phyloP scores from a whole-genome alignment of 2,888 invertebrate genomes.

The Apamea crenata region DNA sequence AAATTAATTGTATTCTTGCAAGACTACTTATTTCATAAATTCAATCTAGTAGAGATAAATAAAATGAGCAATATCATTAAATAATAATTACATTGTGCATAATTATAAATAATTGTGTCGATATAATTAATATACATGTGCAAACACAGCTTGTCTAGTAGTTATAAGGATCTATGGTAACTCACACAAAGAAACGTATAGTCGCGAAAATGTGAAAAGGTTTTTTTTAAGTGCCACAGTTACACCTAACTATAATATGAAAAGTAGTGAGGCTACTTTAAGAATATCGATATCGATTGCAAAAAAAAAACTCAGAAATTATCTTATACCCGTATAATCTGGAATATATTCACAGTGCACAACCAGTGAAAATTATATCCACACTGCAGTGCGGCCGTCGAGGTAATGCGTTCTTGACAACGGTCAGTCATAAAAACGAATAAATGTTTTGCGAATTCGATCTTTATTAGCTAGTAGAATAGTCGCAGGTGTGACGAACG shows the following conservation, averaged over 20 bases:
- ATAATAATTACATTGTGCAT: conserved; percentile 56
- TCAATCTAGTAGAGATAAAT: conserved; percentile 33
- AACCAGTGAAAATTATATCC: background rate
- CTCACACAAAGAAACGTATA: conserved; percentile 36
- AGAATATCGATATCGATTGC: background rate
- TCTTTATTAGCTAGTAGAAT: no score
- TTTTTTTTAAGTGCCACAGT: background rate
- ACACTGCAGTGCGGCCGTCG: background rate
- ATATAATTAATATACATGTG: conserved; percentile 51
- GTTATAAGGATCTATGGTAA: conserved; percentile 10
- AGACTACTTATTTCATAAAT: conserved; percentile 20
- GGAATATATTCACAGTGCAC: conserved; percentile 1
- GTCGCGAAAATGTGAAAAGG: background rate
- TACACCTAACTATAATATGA: background rate
- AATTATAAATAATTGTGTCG: conserved; percentile 53
- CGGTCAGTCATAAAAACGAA: background rate
- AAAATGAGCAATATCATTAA: conserved; percentile 56
- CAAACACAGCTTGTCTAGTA: conserved; percentile 40
- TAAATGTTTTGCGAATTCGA: no score
- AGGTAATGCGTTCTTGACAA: background rate
- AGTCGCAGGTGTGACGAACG: background rate
- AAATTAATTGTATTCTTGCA: background rate
- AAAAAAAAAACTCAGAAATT: no score
- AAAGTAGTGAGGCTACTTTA: background rate
- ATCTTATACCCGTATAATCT: conserved; percentile 26